Conservation (phyloP, 2,113 vertebrate genomes). For the Dipodomys stephensi region DNA sequence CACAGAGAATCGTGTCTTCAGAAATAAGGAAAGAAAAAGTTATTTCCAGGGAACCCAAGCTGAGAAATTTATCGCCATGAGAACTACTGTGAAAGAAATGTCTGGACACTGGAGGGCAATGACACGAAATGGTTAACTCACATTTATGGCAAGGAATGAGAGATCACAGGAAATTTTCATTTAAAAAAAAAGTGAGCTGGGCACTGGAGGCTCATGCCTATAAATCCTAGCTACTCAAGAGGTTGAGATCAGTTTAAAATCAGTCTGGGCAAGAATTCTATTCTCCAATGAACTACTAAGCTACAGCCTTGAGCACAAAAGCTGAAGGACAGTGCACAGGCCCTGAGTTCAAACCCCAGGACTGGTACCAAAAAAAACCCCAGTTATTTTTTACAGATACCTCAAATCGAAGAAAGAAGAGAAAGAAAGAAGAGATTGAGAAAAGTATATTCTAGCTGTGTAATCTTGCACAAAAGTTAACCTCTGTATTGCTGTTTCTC, state of each 20-base stretch:
- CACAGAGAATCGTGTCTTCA: neutral
- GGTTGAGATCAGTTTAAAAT: neutral
- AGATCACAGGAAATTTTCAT: neutral
- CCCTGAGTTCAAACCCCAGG: too few relatives aligned
- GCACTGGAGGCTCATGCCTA: too few relatives aligned
- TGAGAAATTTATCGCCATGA: neutral
- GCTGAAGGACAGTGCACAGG: too few relatives aligned
- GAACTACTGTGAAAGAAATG: neutral
- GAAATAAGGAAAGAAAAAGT: conserved; percentile 10
- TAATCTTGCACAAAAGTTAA: conserved; percentile 40
- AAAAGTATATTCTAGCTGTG: conserved; percentile 4
- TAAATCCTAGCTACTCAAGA: too few relatives aligned
- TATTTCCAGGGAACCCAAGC: neutral
- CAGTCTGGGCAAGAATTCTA: too few relatives aligned
- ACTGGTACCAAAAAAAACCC: too few relatives aligned
- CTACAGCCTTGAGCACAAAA: neutral
- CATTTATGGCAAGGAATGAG: neutral
- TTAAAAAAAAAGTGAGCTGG: neutral
- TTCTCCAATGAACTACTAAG: too few relatives aligned
- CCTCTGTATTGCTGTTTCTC: neutral
- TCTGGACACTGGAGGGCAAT: neutral
- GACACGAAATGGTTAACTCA: neutral
- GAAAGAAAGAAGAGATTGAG: neutral
- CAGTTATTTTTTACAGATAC: neutral
- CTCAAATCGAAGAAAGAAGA: neutral